Percentiles rank a stretch among this genome's conserved stretches.
These are phyloP conservation scores for Cancer borealis DNA, from an alignment of 2,888 invertebrate species.

Conservation along the genomic window DNA sequence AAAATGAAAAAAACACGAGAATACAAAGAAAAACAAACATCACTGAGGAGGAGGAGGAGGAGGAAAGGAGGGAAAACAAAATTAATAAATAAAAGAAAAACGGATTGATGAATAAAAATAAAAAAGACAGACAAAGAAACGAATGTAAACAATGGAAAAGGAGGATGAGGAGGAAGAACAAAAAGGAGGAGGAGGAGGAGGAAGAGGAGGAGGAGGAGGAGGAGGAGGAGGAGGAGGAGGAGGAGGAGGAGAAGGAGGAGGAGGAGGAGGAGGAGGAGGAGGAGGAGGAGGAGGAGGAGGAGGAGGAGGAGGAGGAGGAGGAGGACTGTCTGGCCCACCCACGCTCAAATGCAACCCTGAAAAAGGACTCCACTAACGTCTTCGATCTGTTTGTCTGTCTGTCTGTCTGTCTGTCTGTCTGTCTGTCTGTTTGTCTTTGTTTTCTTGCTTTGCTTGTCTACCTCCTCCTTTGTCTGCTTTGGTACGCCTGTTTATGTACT, in stretches of 20 bases:
- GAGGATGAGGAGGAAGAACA: background rate
- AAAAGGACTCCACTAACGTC: background rate
- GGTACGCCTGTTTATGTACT: background rate
- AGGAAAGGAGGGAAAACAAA: background rate
- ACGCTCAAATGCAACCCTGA: constrained; percentile 6
- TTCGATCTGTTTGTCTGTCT: background rate
- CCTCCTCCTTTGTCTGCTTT: background rate
- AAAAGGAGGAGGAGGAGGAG: background rate
- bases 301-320: background rate
- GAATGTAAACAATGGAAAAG: background rate
- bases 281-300: constrained; percentile 13
- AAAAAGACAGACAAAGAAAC: background rate
- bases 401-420: background rate
- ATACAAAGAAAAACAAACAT: background rate
- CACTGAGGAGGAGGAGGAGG: background rate
- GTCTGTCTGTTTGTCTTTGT: background rate
- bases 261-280: background rate
- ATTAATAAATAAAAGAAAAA: background rate
- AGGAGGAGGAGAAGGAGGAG: background rate
- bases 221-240: background rate
- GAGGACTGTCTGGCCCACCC: background rate
- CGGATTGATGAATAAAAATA: background rate
- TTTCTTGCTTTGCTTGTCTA: background rate
- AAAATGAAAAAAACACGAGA: background rate
- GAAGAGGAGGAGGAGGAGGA: constrained; percentile 12